phyloP scores from a whole-genome alignment of 2,888 invertebrate genomes.

The Ashinkailepas kermadecensis region DNA sequence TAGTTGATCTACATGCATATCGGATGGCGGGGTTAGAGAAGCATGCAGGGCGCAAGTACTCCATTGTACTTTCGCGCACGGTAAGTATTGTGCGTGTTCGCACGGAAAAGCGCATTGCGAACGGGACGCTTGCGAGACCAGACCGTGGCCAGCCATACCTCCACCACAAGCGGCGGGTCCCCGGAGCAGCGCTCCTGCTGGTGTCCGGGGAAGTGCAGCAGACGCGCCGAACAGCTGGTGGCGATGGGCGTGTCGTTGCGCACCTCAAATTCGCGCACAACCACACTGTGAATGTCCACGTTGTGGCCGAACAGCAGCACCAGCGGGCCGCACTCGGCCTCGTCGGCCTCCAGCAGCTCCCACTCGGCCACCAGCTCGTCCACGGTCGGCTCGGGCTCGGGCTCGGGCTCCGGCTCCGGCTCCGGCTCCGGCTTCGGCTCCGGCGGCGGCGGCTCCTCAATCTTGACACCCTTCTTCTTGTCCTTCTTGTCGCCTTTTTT shows the following conservation, averaged over 20 bases:
- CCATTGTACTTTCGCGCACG: no score
- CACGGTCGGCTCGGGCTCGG: conserved; percentile 3
- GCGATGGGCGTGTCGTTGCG: not conserved
- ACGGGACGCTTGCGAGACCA: no score
- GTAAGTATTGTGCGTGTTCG: no score
- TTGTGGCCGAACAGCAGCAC: conserved; percentile 6
- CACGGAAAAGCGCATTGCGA: no score
- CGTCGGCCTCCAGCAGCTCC: conserved; percentile 2
- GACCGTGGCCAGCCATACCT: not conserved
- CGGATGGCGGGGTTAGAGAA: no score
- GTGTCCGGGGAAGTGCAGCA: not conserved
- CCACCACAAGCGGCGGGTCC: not conserved
- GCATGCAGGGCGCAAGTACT: no score
- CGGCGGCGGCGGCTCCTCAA: not conserved
- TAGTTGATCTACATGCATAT: no score
- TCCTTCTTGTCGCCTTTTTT: not conserved
- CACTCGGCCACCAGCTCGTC: conserved; percentile 9
- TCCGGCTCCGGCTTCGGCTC: not conserved
- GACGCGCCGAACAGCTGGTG: not conserved
- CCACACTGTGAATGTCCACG: not conserved
- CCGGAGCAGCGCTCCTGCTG: not conserved
- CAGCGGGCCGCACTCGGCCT: conserved; percentile 2
- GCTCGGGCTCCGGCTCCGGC: not conserved
- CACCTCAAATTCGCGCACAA: not conserved
- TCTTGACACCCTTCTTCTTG: not conserved